Base-by-base conservation (phyloP, 1,140 invertebrate species). In the Ips typographus region DNA sequence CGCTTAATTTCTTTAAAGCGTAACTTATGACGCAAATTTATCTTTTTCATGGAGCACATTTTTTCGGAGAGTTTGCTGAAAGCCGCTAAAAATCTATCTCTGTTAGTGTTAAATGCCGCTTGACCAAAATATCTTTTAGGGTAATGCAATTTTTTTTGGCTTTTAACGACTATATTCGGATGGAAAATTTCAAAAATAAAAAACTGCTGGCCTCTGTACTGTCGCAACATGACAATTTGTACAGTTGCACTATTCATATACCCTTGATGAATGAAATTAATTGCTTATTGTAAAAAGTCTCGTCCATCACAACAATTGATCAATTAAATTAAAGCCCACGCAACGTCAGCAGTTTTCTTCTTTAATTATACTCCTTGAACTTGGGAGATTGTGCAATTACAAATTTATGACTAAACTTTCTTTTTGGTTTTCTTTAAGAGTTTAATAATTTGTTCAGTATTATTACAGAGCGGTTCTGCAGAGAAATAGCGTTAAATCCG, bases 21-120 rank as follows among this genome's bases (percentile, higher is more conserved):
- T 58, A 58, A 66, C 42, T 47, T 66, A 66, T 56, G 39, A 38
- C 49, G 36, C 2, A 41, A 47, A 58, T 66, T 66, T 66, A 49
- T 66, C 65, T 58, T 66, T 66, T 66, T 58, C 52, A 66, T 66
- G 38, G 40, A 4, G 8, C 8, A 6, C 65, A 66, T 66, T 66
- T 66, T 66, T 66, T 66, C 51, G 44, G 47, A 36, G 36, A 56
- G 36, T 66, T 66, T 66, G 51, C 42, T 58, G 41, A 39, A 2
- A 40, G 38, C 55, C 43, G 47, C 59, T 66, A 37, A 59, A 44
- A 66, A 40, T 66, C 6, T 49, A n/a, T 59, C 40, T 40, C 8
- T n/a, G 40, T 40, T 38, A 22, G 5, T 22, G 52, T 37, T 55
- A 55, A 55, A 55, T 55, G 52, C 37, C 36, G 8, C 52, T n/a